Percentiles rank a stretch among this genome's conserved stretches.
Evolutionary conservation across 2,113 vertebrate species (phyloP).

Genomic region (Rhinopithecus roxellana): DNA sequence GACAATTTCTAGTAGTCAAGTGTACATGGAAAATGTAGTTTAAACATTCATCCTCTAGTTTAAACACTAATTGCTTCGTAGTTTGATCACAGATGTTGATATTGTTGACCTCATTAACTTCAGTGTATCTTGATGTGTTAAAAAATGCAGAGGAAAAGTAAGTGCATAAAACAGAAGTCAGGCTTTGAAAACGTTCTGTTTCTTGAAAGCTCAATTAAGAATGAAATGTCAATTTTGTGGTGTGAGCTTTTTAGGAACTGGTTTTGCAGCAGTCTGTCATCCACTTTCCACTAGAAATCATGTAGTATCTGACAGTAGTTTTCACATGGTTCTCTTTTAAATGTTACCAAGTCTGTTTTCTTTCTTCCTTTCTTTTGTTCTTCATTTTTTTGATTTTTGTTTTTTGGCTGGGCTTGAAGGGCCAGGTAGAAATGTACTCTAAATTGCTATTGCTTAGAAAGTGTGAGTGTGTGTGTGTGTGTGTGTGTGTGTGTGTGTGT

Average conservation of each 20-base stretch:
- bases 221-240: constrained; percentile 47
- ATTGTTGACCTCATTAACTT: constrained; percentile 66
- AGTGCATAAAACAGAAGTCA: constrained; percentile 44
- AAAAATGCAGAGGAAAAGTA: constrained; percentile 56
- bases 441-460: not conserved
- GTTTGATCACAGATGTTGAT: constrained; percentile 60
- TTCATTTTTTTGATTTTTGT: not conserved
- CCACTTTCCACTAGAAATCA: constrained; percentile 38
- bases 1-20: constrained; percentile 56
- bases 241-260: not conserved
- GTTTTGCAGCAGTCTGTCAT: constrained; percentile 30
- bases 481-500: not conserved
- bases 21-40: constrained; percentile 41
- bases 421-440: not conserved
- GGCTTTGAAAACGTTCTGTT: constrained; percentile 29
- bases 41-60: constrained; percentile 49
- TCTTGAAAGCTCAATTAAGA: constrained; percentile 67
- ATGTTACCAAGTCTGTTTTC: not conserved
- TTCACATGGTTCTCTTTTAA: constrained; percentile 34
- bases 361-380: not conserved
- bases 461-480: not conserved
- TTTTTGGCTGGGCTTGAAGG: not conserved
- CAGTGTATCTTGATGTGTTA: constrained; percentile 7
- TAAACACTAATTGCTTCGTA: constrained; percentile 64
- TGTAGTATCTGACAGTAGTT: constrained; percentile 24